Base-by-base conservation (phyloP, 2,888 invertebrate species). In the Megalurothrips usitatus region DNA sequence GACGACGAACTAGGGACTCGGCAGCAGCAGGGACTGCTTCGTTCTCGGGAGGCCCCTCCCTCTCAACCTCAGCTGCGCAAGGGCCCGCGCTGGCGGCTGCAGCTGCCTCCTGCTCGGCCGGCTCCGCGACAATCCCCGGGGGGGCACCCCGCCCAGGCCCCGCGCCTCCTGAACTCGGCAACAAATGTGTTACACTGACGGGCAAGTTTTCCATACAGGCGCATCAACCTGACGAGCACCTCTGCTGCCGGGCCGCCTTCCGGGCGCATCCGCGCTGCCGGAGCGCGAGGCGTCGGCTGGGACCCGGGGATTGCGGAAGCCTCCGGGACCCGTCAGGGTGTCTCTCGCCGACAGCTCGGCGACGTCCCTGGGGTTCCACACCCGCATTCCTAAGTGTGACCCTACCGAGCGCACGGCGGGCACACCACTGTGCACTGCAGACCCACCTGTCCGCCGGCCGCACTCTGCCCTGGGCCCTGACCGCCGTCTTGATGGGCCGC, bases 241-340 rank as follows among this genome's bases (percentile, higher is more conserved):
- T 43, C 58, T 17, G 58, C 17, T 58, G 58, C 58, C 58, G 14
- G 19, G 17, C 58, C 19, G 19, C 58, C 14, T 14, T 17, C 58
- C 58, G 11, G 17, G 11, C 34, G 6, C 34, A 58, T 17, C 68
- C 26, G 23, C 26, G 23, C 68, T 75, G 11, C 23, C 23, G 23
- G 68, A 26, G 11, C 68, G 68, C 23, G 68, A 23, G n/a, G 23
- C 68, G 68, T 19, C 19, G 58, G 14, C 68, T 10, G 68, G 19
- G 58, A 58, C 58, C 58, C 58, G 11, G 58, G 58, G 68, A 26
- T 26, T 75, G 11, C 68, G 68, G 68, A 75, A 75, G 68, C 68
- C 68, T 1, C 68, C 68, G 26, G 68, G 68, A 3, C 68, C 68
- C 68, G 23, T 75, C 68, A 12, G 23, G 68, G 68, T 75, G 10